Evolutionary conservation across 1,140 invertebrate genomes (phyloP).

Genomic region (Bradynema listronoti): DNA sequence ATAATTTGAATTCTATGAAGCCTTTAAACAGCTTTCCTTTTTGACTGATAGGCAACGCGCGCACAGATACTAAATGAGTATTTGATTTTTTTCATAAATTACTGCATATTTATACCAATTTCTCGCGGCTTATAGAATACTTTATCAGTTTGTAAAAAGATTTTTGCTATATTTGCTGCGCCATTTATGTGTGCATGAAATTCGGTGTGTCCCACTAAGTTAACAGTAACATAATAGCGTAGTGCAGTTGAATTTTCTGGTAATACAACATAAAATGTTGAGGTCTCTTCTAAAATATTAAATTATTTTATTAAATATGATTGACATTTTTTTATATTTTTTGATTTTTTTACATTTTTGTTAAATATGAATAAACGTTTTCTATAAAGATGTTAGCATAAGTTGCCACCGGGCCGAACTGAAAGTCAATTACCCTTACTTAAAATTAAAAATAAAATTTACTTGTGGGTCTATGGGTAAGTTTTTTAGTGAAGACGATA

Average conservation of each 20-base stretch:
- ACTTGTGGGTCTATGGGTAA: no score
- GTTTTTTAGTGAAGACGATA: no score
- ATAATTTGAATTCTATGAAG: constrained; percentile 2
- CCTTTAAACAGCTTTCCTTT: constrained; percentile 3
- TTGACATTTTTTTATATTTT: no score
- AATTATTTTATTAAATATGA: not conserved
- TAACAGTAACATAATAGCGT: not conserved
- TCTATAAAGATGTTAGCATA: no score
- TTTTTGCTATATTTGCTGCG: not conserved
- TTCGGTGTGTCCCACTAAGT: not conserved
- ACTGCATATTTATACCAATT: not conserved
- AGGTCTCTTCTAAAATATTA: not conserved
- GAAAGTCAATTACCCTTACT: no score
- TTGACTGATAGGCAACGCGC: not conserved
- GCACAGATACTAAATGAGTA: not conserved
- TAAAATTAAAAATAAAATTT: no score
- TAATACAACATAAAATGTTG: not conserved
- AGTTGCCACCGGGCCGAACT: no score
- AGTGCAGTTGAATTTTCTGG: not conserved
- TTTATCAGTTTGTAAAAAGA: constrained; percentile 9
- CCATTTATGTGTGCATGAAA: not conserved
- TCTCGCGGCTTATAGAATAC: not conserved
- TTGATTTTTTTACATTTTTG: no score
- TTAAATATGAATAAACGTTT: no score
- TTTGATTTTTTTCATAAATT: not conserved